phyloP scores from a whole-genome alignment of 1,140 invertebrate genomes.

The Scaptomyza graminum region DNA sequence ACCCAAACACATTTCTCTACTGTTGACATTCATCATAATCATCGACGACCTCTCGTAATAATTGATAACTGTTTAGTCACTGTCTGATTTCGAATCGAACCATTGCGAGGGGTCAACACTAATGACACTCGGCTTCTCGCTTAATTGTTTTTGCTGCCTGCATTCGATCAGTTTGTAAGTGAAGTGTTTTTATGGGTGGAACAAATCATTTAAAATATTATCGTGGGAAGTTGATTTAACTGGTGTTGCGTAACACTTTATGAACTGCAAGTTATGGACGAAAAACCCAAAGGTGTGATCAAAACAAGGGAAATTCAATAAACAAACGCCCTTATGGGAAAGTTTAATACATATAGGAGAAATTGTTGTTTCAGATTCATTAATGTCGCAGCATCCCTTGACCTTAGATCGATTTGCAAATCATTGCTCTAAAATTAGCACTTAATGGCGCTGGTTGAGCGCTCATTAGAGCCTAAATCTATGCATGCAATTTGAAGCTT shows the following conservation, averaged over 20 bases:
- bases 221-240: constrained; percentile 56
- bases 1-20: constrained; percentile 38
- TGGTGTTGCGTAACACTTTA: constrained; percentile 56
- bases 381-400: constrained; percentile 30
- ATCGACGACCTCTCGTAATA: constrained; percentile 60
- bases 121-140: constrained; percentile 19
- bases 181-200: constrained; percentile 31
- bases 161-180: constrained; percentile 23
- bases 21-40: constrained; percentile 55
- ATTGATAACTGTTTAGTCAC: constrained; percentile 80
- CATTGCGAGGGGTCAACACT: constrained; percentile 43
- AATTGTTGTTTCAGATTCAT: too few relatives aligned
- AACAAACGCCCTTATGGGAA: constrained; percentile 9
- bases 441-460: constrained; percentile 49
- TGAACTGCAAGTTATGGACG: constrained; percentile 36
- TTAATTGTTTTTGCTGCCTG: constrained; percentile 43
- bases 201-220: constrained; percentile 34
- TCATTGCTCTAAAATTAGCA: constrained; percentile 69
- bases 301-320: constrained; percentile 37
- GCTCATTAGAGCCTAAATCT: constrained; percentile 74
- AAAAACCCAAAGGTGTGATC: constrained; percentile 52
- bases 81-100: constrained; percentile 58
- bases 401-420: constrained; percentile 52
- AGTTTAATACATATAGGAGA: not conserved
- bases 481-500: constrained; percentile 69